phyloP scores from a whole-genome alignment of 2,888 invertebrate species.

The Digitonthophagus gazella region DNA sequence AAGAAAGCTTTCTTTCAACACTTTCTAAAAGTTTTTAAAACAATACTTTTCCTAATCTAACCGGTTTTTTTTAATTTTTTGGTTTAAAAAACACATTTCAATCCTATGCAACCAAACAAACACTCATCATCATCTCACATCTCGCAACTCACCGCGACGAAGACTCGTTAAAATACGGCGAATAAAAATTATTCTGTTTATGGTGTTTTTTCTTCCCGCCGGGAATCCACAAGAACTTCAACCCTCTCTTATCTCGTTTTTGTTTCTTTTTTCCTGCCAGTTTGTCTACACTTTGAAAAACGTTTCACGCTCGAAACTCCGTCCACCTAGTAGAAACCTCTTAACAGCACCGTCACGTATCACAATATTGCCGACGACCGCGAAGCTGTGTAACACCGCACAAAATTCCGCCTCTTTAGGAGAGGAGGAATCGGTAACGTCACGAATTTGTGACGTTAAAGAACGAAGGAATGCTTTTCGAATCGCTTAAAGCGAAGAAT shows the following conservation, averaged over 20 bases:
- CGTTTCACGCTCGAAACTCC: background rate
- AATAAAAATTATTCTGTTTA: constrained; percentile 20
- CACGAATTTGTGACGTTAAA: background rate
- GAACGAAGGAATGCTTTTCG: no score
- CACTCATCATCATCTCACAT: constrained; percentile 1
- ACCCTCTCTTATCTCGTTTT: constrained; percentile 13
- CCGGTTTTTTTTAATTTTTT: no score
- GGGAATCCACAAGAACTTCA: constrained; percentile 24
- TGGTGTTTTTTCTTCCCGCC: constrained; percentile 15
- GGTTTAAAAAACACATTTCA: no score
- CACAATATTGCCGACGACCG: background rate
- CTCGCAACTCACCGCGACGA: constrained; percentile 22
- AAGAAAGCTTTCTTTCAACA: no score
- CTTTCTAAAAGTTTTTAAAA: no score
- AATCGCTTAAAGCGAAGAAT: no score
- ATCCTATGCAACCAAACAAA: constrained; percentile 10
- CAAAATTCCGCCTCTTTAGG: background rate
- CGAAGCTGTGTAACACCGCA: background rate
- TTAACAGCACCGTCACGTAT: constrained; percentile 2
- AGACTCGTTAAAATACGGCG: constrained; percentile 18
- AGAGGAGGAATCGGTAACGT: background rate
- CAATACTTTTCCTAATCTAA: no score
- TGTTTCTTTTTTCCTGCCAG: constrained; percentile 25
- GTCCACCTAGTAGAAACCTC: background rate
- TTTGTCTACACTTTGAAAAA: constrained; percentile 21